Base-by-base conservation (phyloP, 1,140 invertebrate genomes). In the Lordiphosa collinella region DNA sequence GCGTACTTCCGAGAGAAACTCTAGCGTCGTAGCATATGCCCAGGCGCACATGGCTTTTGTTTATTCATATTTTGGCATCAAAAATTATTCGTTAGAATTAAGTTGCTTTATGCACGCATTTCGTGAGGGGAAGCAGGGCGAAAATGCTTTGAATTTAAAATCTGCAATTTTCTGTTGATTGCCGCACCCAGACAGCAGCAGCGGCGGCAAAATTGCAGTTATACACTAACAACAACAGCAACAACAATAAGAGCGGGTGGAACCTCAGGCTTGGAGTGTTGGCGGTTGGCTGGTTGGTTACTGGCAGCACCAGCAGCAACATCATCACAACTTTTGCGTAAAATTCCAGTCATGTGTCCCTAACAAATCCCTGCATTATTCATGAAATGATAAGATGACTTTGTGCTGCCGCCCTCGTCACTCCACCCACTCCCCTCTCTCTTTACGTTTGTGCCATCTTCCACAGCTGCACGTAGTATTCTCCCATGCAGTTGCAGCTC, bases 381-480 rank as follows among this genome's bases (percentile, higher is more conserved):
- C 84, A 86, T 86, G 84, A 86, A 87, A 86, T 86, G 84, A 86
- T 86, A 86, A 86, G 84, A 86, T 86, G 84, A 82, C 78, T 82
- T 82, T 84, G 78, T 78, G 78, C 78, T 82, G 62, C 78, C 76
- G 65, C 82, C 82, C 76, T 63, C 44, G 70, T 67, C 63, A 59
- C 47, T 32, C 12, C 46, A 34, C 31, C 51, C 48, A 22, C 25
- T 10, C 25, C 13, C 25, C 12, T 40, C 22, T 12, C 36, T 16
- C 43, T 9, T 44, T n/a, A 49, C 52, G 12, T 31, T 13, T 47
- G 44, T 34, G 25, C 29, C 41, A 38, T 44, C 62, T 43, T 36
- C 38, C 34, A 25, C 29, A 13, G 35, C 40, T 44, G 65, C 65
- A 70, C 75, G 75, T 80, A 70, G 52, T 79, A 80, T 74, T 80